Evolutionary conservation across 2,797 vertebrate species (phyloP), one percentile per base, ranked within the genome.

Genomic region (Erpetoichthys calabaricus): DNA sequence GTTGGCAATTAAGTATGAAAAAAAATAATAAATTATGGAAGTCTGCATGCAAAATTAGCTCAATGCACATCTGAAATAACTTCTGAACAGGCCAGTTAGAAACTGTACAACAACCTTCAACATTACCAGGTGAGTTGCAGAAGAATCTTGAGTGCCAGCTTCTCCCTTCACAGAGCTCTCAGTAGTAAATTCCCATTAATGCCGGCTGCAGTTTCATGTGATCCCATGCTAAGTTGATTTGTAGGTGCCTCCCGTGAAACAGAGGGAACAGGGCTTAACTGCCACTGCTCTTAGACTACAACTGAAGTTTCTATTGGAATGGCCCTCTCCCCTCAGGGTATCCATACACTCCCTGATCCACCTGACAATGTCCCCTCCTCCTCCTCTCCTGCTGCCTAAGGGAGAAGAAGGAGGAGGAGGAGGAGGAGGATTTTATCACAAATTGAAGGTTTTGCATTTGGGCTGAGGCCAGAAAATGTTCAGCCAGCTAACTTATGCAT

Each of bases 331-430:
- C 71, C 68, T 64, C 64, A 73, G 70, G 69, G 70, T 60, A 57
- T 64, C 63, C 58, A 56, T 72, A 64, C 65, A 66, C 72, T 65
- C 68, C 71, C 70, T 53, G 74, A 43, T 66, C 71, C 66, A 70
- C 65, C 76, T 67, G 55, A 65, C 68, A 65, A 65, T 73, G 53
- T 63, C 64, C 63, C 76, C 68, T 73, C 75, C 75, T 59, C 77
- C 70, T 61, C 59, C 61, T 67, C 66, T 64, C 53, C 61, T 49
- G 7, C 47, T 49, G 47, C 47, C 61, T 68, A 68, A 52, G 45
- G 64, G 55, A 60, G 52, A 45, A 65, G 72, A 60, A 67, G 71
- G 69, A 70, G 76, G 79, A 73, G 78, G 78, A 73, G n/a, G n/a
- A n/a, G n/a, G 74, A 67, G 63, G 62, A 62, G 60, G 47, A 52